These are phyloP conservation scores for Imbricaverruca yamaguchii DNA, from an alignment of 2,888 invertebrate genomes.

Conservation along the genomic window DNA sequence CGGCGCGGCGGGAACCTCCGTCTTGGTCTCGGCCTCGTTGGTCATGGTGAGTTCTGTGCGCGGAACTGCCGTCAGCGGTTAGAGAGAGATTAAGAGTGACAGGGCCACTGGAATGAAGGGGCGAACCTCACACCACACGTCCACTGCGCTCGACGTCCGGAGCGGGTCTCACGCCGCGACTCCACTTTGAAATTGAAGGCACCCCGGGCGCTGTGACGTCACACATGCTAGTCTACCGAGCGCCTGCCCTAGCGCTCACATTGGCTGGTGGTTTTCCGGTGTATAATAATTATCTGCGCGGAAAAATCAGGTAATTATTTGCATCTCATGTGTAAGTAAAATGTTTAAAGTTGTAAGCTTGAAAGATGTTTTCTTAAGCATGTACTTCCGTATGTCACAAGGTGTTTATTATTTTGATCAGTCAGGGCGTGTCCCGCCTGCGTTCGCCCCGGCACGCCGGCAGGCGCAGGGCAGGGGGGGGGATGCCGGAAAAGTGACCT, in stretches of 20 bases:
- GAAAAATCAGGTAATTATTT: too few species aligned
- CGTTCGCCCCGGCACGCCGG: too few species aligned
- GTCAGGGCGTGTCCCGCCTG: not conserved
- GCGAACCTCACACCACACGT: not conserved
- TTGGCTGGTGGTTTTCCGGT: not conserved
- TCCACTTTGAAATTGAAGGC: conserved; percentile 20
- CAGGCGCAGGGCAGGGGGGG: too few species aligned
- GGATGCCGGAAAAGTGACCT: too few species aligned
- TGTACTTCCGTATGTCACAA: too few species aligned
- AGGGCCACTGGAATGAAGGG: too few species aligned
- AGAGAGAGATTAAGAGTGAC: not conserved
- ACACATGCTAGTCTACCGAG: not conserved
- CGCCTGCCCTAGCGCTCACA: not conserved
- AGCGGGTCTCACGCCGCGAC: not conserved
- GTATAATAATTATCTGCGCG: too few species aligned
- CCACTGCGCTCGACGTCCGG: not conserved
- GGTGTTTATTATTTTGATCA: not conserved
- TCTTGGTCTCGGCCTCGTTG: conserved; percentile 33
- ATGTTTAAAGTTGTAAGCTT: too few species aligned
- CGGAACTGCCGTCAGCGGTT: not conserved
- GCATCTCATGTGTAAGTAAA: too few species aligned
- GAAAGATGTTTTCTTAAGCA: too few species aligned
- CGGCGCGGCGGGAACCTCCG: conserved; percentile 23
- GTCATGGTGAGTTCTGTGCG: conserved; percentile 28
- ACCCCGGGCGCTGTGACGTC: conserved; percentile 12